These are phyloP conservation scores for Rhagologus leucostigma DNA, from an alignment of 2,113 vertebrate species.

Conservation along the genomic window DNA sequence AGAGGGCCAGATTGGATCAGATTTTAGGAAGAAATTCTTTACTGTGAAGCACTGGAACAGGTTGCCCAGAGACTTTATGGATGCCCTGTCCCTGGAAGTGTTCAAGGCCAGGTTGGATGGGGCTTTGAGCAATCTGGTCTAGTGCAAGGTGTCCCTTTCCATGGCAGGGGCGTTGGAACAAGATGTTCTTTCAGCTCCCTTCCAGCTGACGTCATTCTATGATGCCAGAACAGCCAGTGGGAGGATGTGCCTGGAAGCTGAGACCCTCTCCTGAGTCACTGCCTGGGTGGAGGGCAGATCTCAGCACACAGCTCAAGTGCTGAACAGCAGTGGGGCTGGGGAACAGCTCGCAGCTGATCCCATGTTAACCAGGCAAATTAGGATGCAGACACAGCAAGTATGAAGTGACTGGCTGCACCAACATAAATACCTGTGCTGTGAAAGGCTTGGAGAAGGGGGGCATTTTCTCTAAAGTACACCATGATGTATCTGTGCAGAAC, in stretches of 20 bases:
- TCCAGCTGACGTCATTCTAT: accelerated
- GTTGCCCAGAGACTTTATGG: background rate
- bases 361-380: background rate
- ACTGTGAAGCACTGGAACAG: background rate
- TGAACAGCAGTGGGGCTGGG: background rate
- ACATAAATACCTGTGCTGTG: background rate
- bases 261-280: background rate
- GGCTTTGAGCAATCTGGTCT: background rate
- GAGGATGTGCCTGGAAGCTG: background rate
- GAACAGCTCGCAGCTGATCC: accelerated
- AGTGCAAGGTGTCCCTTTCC: background rate
- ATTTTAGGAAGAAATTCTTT: background rate
- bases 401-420: background rate
- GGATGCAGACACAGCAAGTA: background rate
- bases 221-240: background rate
- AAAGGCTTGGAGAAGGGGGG: background rate
- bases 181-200: background rate
- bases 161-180: accelerated
- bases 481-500: background rate
- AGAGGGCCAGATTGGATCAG: background rate
- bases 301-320: background rate
- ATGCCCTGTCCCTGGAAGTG: background rate
- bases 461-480: background rate
- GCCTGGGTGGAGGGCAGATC: background rate
- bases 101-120: background rate